Evolutionary conservation across 2,113 vertebrate genomes (phyloP).

Genomic region (Numida meleagris): DNA sequence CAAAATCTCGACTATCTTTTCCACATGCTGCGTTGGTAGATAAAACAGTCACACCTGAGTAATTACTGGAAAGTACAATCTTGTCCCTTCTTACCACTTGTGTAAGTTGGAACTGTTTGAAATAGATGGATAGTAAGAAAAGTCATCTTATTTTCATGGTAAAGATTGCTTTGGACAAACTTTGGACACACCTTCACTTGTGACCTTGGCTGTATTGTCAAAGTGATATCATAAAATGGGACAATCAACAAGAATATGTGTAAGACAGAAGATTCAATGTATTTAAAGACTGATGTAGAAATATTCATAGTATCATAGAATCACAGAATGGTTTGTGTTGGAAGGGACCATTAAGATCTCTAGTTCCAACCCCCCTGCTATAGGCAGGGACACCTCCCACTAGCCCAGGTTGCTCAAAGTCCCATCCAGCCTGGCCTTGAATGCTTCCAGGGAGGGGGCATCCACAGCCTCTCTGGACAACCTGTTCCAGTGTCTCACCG

Average conservation of each 20-base stretch:
- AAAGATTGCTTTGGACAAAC: not conserved
- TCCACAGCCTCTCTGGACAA: too few relatives aligned
- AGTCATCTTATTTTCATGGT: not conserved
- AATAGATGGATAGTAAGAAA: not conserved
- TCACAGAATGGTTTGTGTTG: too few relatives aligned
- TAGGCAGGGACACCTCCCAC: too few relatives aligned
- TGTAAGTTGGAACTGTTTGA: not conserved
- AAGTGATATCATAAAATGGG: not conserved
- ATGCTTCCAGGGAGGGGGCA: too few relatives aligned
- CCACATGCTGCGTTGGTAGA: not conserved
- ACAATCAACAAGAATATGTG: not conserved
- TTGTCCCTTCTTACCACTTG: not conserved
- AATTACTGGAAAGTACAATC: not conserved
- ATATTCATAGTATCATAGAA: not conserved
- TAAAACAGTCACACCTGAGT: constrained; percentile 13
- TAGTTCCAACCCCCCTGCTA: too few relatives aligned
- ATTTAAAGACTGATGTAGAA: not conserved
- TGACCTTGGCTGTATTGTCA: not conserved
- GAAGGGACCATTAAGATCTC: too few relatives aligned
- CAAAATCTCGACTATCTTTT: not conserved
- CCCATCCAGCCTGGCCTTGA: too few relatives aligned
- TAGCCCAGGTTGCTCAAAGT: too few relatives aligned
- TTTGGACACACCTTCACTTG: not conserved
- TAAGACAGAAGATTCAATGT: not conserved
- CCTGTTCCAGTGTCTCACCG: too few relatives aligned